These are phyloP conservation scores for Onychomys leucogaster DNA, from an alignment of 2,797 vertebrate genomes.

Conservation along the genomic window DNA sequence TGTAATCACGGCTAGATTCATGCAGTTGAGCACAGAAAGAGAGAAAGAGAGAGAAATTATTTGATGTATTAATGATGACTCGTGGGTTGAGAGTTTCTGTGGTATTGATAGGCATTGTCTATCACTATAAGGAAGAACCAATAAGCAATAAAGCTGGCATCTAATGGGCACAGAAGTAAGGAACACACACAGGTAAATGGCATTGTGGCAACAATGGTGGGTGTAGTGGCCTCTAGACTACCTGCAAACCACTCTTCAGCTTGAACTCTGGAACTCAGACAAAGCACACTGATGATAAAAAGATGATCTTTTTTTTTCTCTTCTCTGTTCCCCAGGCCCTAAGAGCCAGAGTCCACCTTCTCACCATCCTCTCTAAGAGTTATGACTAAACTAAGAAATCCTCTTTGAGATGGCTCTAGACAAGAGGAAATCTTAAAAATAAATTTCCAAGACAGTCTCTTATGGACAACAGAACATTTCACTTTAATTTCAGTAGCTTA, in stretches of 20 bases:
- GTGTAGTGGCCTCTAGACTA: neutral
- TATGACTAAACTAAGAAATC: neutral
- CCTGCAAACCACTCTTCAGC: neutral
- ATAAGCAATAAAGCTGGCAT: neutral
- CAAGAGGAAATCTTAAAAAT: conserved; percentile 43
- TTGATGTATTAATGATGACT: conserved; percentile 68
- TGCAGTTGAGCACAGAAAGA: conserved; percentile 22
- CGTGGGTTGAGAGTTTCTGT: neutral
- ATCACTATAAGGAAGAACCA: neutral
- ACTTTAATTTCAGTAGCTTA: conserved; percentile 33
- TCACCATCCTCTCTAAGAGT: conserved; percentile 18
- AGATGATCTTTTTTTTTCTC: neutral
- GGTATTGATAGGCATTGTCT: neutral
- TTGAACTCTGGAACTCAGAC: conserved; percentile 19
- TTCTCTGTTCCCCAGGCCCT: neutral
- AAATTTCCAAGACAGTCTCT: conserved; percentile 38
- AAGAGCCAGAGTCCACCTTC: neutral
- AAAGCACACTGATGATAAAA: neutral
- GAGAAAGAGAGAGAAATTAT: conserved; percentile 14
- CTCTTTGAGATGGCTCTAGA: neutral
- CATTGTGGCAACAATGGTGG: neutral
- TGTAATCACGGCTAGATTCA: conserved; percentile 51
- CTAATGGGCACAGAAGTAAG: neutral
- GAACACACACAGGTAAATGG: neutral
- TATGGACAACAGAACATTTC: conserved; percentile 56